Conservation (phyloP, 2,113 vertebrate genomes). For the Tricholaema leucomelas region DNA sequence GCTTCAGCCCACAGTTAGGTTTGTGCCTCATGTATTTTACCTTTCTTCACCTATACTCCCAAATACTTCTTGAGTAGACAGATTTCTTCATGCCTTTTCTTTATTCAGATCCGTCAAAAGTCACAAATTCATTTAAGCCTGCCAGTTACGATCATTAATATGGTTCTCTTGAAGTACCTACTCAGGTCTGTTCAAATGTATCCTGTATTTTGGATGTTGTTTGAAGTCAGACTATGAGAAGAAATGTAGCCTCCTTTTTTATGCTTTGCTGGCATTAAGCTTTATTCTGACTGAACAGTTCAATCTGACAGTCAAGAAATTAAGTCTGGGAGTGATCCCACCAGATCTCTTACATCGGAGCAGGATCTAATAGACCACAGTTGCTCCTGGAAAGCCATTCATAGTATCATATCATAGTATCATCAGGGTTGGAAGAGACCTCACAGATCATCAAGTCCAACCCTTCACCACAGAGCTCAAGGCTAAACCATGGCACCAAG, state of each 20-base stretch:
- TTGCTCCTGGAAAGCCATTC: not conserved
- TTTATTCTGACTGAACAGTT: not conserved
- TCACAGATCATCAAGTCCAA: too few relatives aligned
- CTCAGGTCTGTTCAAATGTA: not conserved
- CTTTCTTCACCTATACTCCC: not conserved
- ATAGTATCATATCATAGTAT: too few relatives aligned
- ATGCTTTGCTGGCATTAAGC: not conserved
- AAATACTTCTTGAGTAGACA: not conserved
- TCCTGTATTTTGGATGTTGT: not conserved
- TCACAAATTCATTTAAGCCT: not conserved
- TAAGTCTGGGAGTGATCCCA: not conserved
- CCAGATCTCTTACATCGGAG: not conserved
- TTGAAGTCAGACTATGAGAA: not conserved
- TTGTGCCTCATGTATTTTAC: not conserved
- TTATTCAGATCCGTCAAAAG: not conserved
- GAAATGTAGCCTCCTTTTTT: not conserved
- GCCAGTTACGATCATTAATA: not conserved
- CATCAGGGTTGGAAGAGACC: too few relatives aligned
- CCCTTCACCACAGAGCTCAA: too few relatives aligned
- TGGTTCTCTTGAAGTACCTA: not conserved
- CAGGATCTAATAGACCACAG: not conserved
- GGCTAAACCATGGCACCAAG: too few relatives aligned
- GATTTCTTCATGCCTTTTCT: not conserved
- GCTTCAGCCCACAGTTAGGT: not conserved
- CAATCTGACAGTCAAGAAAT: not conserved